Evolutionary conservation across 2,888 invertebrate species (phyloP), one percentile per base, ranked within the genome.

Genomic region (Norana najaformis): DNA sequence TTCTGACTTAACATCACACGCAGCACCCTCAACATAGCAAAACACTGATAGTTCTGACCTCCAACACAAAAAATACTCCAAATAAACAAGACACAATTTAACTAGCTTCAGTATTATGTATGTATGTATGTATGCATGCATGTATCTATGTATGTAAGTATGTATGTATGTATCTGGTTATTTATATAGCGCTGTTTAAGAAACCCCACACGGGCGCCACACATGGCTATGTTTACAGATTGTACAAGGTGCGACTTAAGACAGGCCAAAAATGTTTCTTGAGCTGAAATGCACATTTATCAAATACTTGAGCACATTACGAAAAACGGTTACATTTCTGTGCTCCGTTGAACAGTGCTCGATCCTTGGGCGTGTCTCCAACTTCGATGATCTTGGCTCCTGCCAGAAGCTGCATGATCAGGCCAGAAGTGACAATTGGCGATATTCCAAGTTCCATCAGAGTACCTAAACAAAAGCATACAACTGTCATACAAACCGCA

Each of bases 351-450:
- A 99, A 99, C 53, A 99, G 96, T n/a, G 99, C 99, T 94, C 99
- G 96, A 95, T 99, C 99, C 95, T 99, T 99, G 3, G 99, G 99
- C 90, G 99, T 99, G 95, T 99, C 99, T 94, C 99, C 99, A 93
- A 99, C 99, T 96, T 99, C 99, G 95, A 99, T 99, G 93, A 99
- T 99, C 96, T 99, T 99, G 82, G 99, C 99, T 93, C 99, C 99
- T 92, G 99, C 99, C 94, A 99, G 96, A 93, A 99, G 96, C 95
- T 99, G 99, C 99, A 99, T 99, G 94, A 99, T 99, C 92, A 99
- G 96, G 93, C 99, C 99, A 90, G 99, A 99, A 90, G 99, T 99
- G 91, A 99, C 99, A 94, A 99, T 99, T 38, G 99, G 99, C 36
- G 99, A 99, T 94, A 99, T 99, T 96, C 99, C 99, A 93, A 99